A percentile compares a stretch with the other conserved stretches of the same genome.
Conservation (phyloP, 1,140 invertebrate species). For the Ladona fulva region DNA sequence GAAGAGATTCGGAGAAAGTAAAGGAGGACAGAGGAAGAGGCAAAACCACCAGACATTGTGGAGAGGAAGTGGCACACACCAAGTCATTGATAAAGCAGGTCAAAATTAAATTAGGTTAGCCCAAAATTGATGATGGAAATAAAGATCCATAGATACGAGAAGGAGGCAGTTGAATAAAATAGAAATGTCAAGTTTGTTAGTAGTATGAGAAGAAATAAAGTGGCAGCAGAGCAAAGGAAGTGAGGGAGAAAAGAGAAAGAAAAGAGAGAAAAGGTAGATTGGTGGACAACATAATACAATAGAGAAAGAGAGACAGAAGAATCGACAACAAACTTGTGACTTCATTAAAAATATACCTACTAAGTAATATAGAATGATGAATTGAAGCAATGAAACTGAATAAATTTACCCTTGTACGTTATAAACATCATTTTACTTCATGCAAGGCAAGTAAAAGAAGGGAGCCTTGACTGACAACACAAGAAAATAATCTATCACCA, state of each 20-base stretch:
- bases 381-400: no score
- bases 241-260: neutral
- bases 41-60: neutral
- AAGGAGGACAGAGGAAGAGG: neutral
- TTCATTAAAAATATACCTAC: no score
- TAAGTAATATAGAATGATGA: no score
- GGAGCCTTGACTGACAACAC: no score
- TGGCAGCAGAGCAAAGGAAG: neutral
- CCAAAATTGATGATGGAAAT: neutral
- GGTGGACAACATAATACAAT: neutral
- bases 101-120: neutral
- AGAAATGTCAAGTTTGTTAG: neutral
- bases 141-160: neutral
- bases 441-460: no score
- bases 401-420: no score
- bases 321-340: no score
- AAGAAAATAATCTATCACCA: no score
- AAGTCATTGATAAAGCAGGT: no score
- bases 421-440: no score
- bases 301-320: neutral
- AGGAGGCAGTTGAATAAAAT: neutral
- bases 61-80: no score
- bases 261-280: neutral
- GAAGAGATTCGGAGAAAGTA: neutral
- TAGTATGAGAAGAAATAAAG: neutral